These are phyloP conservation scores for Geopemphigus sp. DNA, from an alignment of 1,140 invertebrate species.

Conservation along the genomic window DNA sequence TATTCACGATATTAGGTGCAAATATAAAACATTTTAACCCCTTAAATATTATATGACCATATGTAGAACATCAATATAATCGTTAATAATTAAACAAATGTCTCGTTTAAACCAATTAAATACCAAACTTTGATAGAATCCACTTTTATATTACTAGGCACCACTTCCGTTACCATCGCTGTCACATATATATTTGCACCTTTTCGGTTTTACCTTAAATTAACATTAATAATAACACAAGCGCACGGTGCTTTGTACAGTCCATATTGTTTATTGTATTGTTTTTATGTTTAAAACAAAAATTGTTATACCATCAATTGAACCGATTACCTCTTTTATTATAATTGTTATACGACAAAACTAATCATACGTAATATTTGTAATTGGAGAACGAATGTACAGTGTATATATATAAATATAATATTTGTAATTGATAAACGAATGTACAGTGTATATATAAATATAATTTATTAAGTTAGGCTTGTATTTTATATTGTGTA, in stretches of 20 bases:
- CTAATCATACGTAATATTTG: background rate
- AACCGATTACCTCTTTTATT: no score
- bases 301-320: no score
- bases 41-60: background rate
- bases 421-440: background rate
- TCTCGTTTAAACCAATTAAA: background rate
- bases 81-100: background rate
- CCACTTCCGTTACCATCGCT: background rate
- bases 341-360: background rate
- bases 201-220: background rate
- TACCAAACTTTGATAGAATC: background rate
- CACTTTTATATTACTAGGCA: background rate
- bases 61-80: background rate
- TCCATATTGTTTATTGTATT: no score
- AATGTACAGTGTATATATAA: background rate
- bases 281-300: no score
- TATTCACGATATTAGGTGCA: conserved; percentile 6
- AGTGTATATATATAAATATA: background rate
- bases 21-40: background rate
- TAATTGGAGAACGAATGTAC: background rate
- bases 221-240: no score
- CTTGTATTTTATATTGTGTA: background rate
- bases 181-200: background rate
- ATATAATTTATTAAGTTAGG: background rate
- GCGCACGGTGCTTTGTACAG: no score